phyloP scores from a whole-genome alignment of 1,140 invertebrate species.

The Saccostrea glomerata region DNA sequence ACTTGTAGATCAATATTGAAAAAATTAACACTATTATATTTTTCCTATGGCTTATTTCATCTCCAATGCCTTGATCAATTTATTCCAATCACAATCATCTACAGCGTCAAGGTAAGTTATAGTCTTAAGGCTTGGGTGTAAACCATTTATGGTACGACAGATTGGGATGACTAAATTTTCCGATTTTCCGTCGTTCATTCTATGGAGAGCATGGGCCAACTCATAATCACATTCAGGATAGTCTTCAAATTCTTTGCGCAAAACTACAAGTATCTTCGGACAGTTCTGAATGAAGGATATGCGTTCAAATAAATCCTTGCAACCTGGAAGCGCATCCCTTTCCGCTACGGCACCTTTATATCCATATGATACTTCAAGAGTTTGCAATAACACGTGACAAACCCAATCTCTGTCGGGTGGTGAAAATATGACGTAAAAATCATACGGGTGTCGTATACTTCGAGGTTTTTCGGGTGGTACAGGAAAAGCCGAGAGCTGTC shows the following conservation, averaged over 20 bases:
- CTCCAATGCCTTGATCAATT: conserved; percentile 44
- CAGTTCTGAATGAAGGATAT: conserved; percentile 39
- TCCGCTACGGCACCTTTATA: conserved; percentile 50
- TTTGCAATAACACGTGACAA: conserved; percentile 43
- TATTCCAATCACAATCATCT: conserved; percentile 48
- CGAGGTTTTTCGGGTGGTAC: conserved; percentile 7
- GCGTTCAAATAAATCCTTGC: conserved; percentile 3
- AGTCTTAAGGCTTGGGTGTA: conserved; percentile 24
- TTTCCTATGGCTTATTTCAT: too few species aligned
- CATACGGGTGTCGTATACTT: conserved; percentile 39
- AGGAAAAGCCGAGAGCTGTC: conserved; percentile 39
- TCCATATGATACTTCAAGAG: conserved; percentile 43
- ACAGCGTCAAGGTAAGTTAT: conserved; percentile 45
- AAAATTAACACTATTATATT: too few species aligned
- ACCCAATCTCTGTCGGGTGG: conserved; percentile 50
- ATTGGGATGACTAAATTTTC: conserved; percentile 46
- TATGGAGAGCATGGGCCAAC: background rate
- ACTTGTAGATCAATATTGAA: too few species aligned
- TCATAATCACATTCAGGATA: conserved; percentile 39
- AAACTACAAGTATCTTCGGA: conserved; percentile 39
- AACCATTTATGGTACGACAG: background rate
- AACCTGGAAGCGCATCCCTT: conserved; percentile 36
- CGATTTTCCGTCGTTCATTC: background rate
- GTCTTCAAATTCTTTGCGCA: background rate
- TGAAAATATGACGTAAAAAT: conserved; percentile 48